Evolutionary conservation across 1,140 invertebrate genomes (phyloP).

Genomic region (Euwallacea similis): DNA sequence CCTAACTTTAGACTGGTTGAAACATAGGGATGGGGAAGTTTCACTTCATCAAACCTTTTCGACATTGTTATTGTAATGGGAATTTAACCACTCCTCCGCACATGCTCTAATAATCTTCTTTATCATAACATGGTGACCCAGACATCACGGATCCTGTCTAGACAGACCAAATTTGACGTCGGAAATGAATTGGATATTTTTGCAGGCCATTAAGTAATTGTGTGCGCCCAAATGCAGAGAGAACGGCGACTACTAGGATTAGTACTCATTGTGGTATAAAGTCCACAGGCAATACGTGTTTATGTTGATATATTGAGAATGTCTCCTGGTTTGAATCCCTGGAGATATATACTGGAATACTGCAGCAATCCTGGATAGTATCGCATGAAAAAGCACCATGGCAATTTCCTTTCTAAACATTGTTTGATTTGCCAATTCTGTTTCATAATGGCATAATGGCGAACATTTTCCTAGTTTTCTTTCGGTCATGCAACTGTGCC

Average conservation of each 20-base stretch:
- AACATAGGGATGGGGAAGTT: no score
- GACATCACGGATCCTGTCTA: constrained; percentile 15
- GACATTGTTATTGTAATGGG: no score
- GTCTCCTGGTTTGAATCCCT: no score
- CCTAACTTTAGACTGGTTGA: no score
- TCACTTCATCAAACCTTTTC: no score
- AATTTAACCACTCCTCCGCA: no score
- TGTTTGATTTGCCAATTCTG: neutral
- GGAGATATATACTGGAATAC: no score
- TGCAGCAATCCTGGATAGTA: no score
- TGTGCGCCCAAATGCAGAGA: constrained; percentile 17
- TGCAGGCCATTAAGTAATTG: constrained; percentile 17
- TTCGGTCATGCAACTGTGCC: constrained; percentile 14
- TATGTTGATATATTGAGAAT: no score
- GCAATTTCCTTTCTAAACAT: neutral
- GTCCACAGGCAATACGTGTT: no score
- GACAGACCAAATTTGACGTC: constrained; percentile 12
- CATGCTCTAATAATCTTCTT: constrained; percentile 15
- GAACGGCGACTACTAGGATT: no score
- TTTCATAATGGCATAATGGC: neutral
- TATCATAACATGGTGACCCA: constrained; percentile 7
- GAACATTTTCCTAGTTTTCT: neutral
- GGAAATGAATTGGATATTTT: constrained; percentile 18
- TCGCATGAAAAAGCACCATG: neutral
- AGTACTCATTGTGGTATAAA: no score